Conservation (phyloP, 2,113 vertebrate species). For the Laticauda laticaudata region DNA sequence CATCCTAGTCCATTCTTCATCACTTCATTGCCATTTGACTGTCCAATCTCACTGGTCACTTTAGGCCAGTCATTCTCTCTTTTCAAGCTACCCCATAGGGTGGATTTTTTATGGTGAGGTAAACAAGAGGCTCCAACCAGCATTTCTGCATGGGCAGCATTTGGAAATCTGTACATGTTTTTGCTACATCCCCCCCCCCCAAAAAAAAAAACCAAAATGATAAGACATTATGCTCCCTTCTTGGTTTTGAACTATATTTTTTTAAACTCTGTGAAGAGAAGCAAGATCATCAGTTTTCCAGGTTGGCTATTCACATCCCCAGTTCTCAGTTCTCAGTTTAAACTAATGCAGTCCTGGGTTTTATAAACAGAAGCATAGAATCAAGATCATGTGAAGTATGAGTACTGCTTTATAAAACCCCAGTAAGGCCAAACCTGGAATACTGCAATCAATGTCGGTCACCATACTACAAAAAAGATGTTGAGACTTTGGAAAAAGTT, state of each 20-base stretch:
- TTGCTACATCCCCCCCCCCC: neutral
- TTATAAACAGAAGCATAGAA: too few species aligned
- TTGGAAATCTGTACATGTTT: neutral
- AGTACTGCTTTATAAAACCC: too few species aligned
- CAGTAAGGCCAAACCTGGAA: too few species aligned
- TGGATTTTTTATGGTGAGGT: neutral
- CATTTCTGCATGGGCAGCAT: conserved; percentile 2
- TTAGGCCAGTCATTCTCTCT: too few species aligned
- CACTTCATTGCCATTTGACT: too few species aligned
- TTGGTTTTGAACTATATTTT: neutral
- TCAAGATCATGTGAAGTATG: too few species aligned
- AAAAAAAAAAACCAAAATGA: neutral
- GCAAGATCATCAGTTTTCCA: neutral
- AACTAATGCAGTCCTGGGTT: neutral
- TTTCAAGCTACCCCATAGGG: neutral
- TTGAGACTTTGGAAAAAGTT: too few species aligned
- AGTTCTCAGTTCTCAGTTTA: neutral
- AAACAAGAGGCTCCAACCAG: neutral
- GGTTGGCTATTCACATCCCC: neutral
- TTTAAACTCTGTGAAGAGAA: neutral
- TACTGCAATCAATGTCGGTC: too few species aligned
- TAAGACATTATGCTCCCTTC: neutral
- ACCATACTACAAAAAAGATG: too few species aligned
- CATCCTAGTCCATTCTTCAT: too few species aligned
- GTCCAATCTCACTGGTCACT: too few species aligned